Conservation (phyloP, 37 sponge, comb jelly and placozoan species). For the Aphrocallistes beatrix region DNA sequence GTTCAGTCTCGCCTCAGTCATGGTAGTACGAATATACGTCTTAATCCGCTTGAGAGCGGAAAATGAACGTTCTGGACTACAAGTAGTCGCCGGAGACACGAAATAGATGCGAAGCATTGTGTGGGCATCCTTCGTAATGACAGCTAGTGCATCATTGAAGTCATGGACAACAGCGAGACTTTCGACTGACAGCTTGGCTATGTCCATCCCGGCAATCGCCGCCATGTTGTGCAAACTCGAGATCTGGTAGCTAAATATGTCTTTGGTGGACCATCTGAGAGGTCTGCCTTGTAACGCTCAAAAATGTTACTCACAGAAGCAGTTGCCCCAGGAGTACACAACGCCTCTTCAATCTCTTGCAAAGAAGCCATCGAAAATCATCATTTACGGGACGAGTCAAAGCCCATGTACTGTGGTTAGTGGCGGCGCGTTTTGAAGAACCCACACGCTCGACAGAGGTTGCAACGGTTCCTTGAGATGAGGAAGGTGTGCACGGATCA, state of each 20-base stretch:
- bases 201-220: not conserved
- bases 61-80: not conserved
- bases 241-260: slow-evolving; percentile 12
- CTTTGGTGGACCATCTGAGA: not conserved
- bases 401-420: not conserved
- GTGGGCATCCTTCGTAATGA: slow-evolving; percentile 7
- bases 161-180: slow-evolving; percentile 13
- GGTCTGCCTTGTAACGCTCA: slow-evolving; percentile 16
- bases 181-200: slow-evolving; percentile 14
- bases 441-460: not conserved
- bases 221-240: slow-evolving; percentile 5
- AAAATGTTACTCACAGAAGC: not conserved
- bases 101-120: slow-evolving; percentile 11
- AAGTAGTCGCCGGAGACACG: slow-evolving; percentile 9
- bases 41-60: slow-evolving; percentile 12
- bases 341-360: slow-evolving; percentile 17
- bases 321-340: slow-evolving; percentile 4
- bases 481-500: not conserved
- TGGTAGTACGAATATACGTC: slow-evolving; percentile 3
- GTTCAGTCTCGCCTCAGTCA: slow-evolving; percentile 14
- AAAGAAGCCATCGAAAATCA: not conserved
- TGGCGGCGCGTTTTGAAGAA: not conserved
- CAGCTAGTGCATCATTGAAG: not conserved
- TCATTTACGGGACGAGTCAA: slow-evolving; percentile 8
- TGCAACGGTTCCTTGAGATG: slow-evolving; percentile 13